These are phyloP conservation scores for Syrrhaptes paradoxus DNA, from an alignment of 2,113 vertebrate species.

Conservation along the genomic window DNA sequence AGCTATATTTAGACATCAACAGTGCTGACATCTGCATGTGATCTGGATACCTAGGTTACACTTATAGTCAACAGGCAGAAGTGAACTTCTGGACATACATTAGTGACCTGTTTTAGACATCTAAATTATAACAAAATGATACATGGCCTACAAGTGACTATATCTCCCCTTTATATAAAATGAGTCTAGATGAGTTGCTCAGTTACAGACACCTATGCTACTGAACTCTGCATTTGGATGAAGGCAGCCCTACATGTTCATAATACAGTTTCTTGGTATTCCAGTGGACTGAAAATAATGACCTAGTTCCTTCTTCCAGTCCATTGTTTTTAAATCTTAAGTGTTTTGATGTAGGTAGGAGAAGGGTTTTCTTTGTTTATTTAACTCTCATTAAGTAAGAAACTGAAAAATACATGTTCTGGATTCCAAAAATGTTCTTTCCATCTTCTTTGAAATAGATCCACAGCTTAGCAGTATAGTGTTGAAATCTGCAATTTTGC, in stretches of 20 bases:
- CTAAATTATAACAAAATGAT: background rate
- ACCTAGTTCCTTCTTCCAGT: background rate
- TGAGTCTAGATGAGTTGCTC: background rate
- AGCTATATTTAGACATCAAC: background rate
- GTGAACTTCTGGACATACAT: background rate
- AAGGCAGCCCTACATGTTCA: background rate
- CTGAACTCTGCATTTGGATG: background rate
- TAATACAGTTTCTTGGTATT: background rate
- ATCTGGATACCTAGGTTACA: background rate
- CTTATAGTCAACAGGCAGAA: background rate
- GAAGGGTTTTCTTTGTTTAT: background rate
- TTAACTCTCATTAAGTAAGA: background rate
- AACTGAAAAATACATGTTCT: background rate
- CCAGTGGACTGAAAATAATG: background rate
- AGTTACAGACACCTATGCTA: background rate
- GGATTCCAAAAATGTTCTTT: background rate
- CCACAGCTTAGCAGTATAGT: background rate
- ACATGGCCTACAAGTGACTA: background rate
- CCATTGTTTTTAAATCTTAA: background rate
- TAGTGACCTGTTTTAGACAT: background rate
- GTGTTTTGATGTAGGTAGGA: background rate
- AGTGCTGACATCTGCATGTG: background rate
- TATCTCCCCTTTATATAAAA: background rate
- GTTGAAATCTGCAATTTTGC: slow-evolving; percentile 22
- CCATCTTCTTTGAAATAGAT: background rate